Conservation (phyloP, 2,888 invertebrate species). For the Dryobotodes eremita region DNA sequence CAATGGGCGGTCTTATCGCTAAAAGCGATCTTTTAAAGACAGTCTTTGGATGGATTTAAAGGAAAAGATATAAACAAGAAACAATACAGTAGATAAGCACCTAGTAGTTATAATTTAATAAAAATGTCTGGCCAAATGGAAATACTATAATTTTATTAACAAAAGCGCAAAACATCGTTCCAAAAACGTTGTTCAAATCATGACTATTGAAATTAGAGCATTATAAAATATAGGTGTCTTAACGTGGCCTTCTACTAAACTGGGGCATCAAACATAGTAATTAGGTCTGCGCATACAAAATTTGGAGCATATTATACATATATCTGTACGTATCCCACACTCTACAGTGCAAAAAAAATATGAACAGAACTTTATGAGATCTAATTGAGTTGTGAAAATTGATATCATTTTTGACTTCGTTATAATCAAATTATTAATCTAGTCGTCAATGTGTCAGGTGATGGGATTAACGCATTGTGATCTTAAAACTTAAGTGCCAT, state of each 20-base stretch:
- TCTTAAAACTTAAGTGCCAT: not conserved
- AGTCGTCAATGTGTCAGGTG: not conserved
- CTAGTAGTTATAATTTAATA: not conserved
- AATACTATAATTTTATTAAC: not conserved
- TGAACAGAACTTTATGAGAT: not conserved
- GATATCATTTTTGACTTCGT: not conserved
- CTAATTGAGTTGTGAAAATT: not conserved
- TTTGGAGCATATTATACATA: constrained; percentile 2
- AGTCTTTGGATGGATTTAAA: not conserved
- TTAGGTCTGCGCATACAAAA: constrained; percentile 35
- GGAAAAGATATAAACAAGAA: not conserved
- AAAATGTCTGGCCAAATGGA: not conserved
- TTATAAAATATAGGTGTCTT: constrained; percentile 30
- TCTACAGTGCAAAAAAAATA: constrained; percentile 3
- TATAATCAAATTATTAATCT: too few relatives aligned
- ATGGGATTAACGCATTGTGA: not conserved
- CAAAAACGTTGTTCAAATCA: constrained; percentile 14
- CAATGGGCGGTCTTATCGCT: not conserved
- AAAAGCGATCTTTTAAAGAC: not conserved
- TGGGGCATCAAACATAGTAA: constrained; percentile 33
- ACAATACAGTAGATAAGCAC: not conserved
- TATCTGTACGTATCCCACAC: not conserved
- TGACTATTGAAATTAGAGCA: constrained; percentile 23
- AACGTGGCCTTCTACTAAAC: constrained; percentile 33
- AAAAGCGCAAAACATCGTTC: constrained; percentile 1